Conservation (phyloP, 1,140 invertebrate genomes). For the Saxidomus purpurata region DNA sequence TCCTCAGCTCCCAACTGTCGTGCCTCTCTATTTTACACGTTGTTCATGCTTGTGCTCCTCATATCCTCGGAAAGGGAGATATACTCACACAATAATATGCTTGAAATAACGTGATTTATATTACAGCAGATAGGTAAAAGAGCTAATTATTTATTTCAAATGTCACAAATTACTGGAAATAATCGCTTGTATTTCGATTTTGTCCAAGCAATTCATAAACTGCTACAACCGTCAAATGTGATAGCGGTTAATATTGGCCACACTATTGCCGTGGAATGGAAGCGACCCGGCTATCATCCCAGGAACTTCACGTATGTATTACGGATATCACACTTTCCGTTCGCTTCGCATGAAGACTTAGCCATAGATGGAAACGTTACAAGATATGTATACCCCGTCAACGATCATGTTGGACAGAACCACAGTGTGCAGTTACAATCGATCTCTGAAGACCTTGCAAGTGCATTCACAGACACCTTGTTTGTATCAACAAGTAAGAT, state of each 20-base stretch:
- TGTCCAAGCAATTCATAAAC: constrained; percentile 7
- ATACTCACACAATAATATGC: too few relatives aligned
- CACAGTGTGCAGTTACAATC: constrained; percentile 17
- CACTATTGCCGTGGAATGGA: constrained; percentile 20
- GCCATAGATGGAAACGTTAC: constrained; percentile 3
- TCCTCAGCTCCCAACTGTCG: too few relatives aligned
- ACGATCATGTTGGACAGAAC: constrained; percentile 30
- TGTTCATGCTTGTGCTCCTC: too few relatives aligned
- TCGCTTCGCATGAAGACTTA: not conserved
- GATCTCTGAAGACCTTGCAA: not conserved
- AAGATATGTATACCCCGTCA: not conserved
- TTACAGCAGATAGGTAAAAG: too few relatives aligned
- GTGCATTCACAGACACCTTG: not conserved
- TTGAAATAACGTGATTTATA: too few relatives aligned
- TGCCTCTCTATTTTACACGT: too few relatives aligned
- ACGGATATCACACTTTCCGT: constrained; percentile 26
- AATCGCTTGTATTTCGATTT: too few relatives aligned
- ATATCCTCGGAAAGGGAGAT: too few relatives aligned
- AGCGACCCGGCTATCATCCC: not conserved
- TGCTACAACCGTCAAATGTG: not conserved
- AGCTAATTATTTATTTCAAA: too few relatives aligned
- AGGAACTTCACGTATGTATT: not conserved
- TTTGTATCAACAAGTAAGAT: constrained; percentile 2
- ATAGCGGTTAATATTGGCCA: not conserved
- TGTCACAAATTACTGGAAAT: too few relatives aligned